These are phyloP conservation scores for Limenitis camilla DNA, from an alignment of 2,888 invertebrate species.

Conservation along the genomic window DNA sequence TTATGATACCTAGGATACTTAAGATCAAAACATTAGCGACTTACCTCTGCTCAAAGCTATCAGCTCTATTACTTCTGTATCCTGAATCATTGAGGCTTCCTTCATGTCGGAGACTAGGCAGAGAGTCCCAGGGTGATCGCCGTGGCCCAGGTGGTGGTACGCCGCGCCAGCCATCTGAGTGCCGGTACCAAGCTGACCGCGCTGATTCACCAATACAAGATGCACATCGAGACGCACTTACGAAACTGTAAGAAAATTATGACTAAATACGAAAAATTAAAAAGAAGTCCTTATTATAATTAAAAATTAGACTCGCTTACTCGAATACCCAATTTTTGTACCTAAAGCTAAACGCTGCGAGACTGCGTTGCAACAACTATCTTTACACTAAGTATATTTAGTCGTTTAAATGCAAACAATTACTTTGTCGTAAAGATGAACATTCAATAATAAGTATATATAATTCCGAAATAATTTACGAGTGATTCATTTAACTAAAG, in stretches of 20 bases:
- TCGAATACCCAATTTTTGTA: too few species aligned
- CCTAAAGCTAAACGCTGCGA: background rate
- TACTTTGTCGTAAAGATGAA: slow-evolving; percentile 11
- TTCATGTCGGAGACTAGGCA: slow-evolving; percentile 89
- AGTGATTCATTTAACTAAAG: slow-evolving; percentile 2
- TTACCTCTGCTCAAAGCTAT: slow-evolving; percentile 91
- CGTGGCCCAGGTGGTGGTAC: slow-evolving; percentile 76
- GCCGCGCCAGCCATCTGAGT: slow-evolving; percentile 89
- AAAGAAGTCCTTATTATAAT: too few species aligned
- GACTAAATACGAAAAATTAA: background rate
- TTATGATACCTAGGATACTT: background rate
- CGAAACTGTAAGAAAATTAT: slow-evolving; percentile 50
- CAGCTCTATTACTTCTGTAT: slow-evolving; percentile 88
- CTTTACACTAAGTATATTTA: too few species aligned
- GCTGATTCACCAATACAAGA: slow-evolving; percentile 93
- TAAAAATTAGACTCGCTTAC: too few species aligned
- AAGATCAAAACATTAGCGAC: slow-evolving; percentile 16
- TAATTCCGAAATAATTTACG: slow-evolving; percentile 16
- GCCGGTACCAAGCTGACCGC: slow-evolving; percentile 91
- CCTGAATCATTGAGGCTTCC: slow-evolving; percentile 91
- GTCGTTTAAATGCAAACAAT: too few species aligned
- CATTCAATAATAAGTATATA: slow-evolving; percentile 15
- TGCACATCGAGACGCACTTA: slow-evolving; percentile 82
- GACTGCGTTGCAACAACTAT: too few species aligned
- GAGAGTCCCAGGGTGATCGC: slow-evolving; percentile 90